Conservation (phyloP, 2,113 vertebrate species). For the Bufo gargarizans region DNA sequence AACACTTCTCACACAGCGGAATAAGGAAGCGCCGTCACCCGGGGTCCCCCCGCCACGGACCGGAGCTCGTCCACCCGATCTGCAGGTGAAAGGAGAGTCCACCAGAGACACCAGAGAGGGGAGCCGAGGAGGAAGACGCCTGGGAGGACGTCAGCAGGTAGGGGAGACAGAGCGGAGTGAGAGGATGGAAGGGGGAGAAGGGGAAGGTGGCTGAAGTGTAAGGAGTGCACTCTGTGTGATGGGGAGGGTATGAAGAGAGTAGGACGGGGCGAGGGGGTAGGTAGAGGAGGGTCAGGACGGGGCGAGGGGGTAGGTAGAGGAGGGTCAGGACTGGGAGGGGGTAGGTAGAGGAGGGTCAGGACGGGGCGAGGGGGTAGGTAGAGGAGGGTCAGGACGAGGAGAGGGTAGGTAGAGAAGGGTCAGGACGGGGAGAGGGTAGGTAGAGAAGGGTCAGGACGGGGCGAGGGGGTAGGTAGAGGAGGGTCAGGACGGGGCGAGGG, state of each 20-base stretch:
- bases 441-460: neutral
- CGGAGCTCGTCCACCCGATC: neutral
- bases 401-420: neutral
- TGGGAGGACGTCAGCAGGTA: neutral
- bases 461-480: neutral
- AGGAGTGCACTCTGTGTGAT: neutral
- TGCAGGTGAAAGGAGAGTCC: neutral
- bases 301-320: neutral
- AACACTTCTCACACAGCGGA: neutral
- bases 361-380: too few relatives aligned
- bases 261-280: neutral
- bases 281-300: too few relatives aligned
- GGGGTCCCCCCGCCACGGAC: neutral
- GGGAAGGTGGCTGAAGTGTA: neutral
- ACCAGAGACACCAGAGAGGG: neutral
- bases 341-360: too few relatives aligned
- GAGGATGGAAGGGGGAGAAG: neutral
- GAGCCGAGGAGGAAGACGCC: neutral
- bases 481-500: too few relatives aligned
- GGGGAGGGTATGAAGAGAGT: neutral
- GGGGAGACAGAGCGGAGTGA: neutral
- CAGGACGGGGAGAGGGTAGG: neutral
- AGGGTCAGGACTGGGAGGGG: too few relatives aligned
- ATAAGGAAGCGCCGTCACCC: slow-evolving; percentile 45
- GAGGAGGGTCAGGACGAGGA: neutral